phyloP scores from a whole-genome alignment of 1,140 invertebrate genomes.

The Cecropterus lyciades region DNA sequence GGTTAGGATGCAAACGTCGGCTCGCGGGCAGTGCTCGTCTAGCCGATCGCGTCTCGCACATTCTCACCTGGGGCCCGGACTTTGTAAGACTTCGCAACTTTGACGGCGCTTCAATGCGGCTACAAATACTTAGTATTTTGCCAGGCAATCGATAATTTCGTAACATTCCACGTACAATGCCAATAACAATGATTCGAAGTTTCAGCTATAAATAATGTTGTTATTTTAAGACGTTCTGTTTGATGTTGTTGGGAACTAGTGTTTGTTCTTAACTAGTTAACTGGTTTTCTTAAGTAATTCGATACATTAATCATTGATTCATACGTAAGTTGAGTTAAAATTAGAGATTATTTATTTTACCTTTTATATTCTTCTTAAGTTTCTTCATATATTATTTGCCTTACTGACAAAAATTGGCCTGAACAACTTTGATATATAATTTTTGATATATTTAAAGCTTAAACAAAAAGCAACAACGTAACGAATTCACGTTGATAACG shows the following conservation, averaged over 20 bases:
- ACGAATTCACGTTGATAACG: conserved; percentile 23
- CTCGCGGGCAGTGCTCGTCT: conserved; percentile 61
- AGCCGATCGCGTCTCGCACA: conserved; percentile 64
- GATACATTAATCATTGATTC: too few relatives aligned
- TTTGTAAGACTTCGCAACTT: conserved; percentile 79
- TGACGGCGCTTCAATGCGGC: conserved; percentile 56
- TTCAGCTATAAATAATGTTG: conserved; percentile 14
- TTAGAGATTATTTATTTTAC: too few relatives aligned
- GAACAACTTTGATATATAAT: too few relatives aligned
- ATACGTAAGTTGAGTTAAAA: too few relatives aligned
- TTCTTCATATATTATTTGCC: too few relatives aligned
- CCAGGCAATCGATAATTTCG: conserved; percentile 60
- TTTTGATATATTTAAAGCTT: not conserved
- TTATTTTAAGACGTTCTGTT: not conserved
- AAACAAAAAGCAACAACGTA: not conserved
- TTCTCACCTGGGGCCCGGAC: conserved; percentile 77
- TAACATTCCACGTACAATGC: conserved; percentile 39
- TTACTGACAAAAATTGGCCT: too few relatives aligned
- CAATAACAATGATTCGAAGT: conserved; percentile 23
- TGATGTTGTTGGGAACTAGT: not conserved
- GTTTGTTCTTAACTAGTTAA: too few relatives aligned
- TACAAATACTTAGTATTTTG: conserved; percentile 53
- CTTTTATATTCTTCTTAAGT: too few relatives aligned
- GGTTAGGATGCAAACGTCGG: conserved; percentile 46
- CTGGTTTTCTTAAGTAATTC: too few relatives aligned